phyloP scores from a whole-genome alignment of 2,888 invertebrate species.

The Orthosia gothica region DNA sequence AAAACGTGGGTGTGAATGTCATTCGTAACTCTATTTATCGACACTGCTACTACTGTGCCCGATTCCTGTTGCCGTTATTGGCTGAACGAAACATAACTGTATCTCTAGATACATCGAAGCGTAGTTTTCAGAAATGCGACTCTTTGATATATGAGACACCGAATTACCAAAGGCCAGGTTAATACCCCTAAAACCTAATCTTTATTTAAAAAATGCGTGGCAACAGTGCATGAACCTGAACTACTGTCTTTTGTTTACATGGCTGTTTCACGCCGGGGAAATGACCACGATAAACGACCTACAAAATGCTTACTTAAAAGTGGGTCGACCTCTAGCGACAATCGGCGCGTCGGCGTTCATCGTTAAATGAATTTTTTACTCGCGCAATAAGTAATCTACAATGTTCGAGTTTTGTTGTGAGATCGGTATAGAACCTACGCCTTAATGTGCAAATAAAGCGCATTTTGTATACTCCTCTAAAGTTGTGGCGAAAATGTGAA shows the following conservation, averaged over 20 bases:
- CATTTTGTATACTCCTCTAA: constrained; percentile 31
- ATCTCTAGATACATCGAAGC: neutral
- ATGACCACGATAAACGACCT: constrained; percentile 86
- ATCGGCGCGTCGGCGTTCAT: constrained; percentile 65
- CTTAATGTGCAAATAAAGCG: constrained; percentile 22
- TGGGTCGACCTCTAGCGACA: constrained; percentile 82
- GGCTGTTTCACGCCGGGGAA: constrained; percentile 74
- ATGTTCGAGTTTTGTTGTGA: constrained; percentile 56
- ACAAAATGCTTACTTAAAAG: constrained; percentile 84
- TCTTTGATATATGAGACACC: neutral
- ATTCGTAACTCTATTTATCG: constrained; percentile 33
- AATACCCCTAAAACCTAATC: neutral
- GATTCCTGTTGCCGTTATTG: constrained; percentile 8
- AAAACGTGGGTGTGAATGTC: constrained; percentile 33
- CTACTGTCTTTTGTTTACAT: constrained; percentile 59
- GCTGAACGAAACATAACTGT: constrained; percentile 2
- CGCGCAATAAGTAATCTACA: constrained; percentile 65
- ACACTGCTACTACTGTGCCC: constrained; percentile 1
- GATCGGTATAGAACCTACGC: constrained; percentile 43
- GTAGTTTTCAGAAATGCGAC: neutral
- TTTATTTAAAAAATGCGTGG: constrained; percentile 21
- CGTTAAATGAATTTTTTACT: constrained; percentile 76
- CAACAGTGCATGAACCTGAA: constrained; percentile 50
- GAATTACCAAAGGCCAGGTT: neutral
- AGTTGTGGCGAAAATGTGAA: constrained; percentile 55